Evolutionary conservation across 2,113 vertebrate genomes (phyloP).

Genomic region (Pteropus alecto): DNA sequence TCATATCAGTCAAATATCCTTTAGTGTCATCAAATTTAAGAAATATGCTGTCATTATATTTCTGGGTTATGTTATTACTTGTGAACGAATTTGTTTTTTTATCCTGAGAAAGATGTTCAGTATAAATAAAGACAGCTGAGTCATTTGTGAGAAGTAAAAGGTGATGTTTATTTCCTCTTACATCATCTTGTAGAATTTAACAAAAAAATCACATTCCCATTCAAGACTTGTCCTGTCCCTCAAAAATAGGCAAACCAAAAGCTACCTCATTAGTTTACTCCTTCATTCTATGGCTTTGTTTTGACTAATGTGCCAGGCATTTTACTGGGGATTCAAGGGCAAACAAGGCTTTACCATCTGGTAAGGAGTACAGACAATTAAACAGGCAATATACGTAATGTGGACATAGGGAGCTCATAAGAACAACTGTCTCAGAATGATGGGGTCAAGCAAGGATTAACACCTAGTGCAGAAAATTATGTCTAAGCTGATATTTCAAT

Average conservation of each 20-base stretch:
- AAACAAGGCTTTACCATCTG: background rate
- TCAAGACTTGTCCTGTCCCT: background rate
- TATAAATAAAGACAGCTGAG: background rate
- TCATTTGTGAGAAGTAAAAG: background rate
- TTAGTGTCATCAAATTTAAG: background rate
- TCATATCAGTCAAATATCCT: background rate
- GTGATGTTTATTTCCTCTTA: background rate
- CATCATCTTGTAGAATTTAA: background rate
- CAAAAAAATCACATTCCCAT: background rate
- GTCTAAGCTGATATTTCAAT: background rate
- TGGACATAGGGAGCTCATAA: background rate
- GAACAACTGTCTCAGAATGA: conserved; percentile 32
- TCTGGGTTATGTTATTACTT: background rate
- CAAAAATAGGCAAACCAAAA: background rate
- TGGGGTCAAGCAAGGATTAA: background rate
- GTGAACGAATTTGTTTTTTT: background rate
- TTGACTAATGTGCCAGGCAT: background rate
- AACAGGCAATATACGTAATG: background rate
- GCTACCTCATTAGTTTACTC: background rate
- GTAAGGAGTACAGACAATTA: background rate
- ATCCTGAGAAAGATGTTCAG: background rate
- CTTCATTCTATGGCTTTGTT: background rate
- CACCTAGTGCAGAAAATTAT: background rate
- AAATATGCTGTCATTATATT: background rate
- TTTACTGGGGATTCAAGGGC: background rate